Evolutionary conservation across 2,113 vertebrate genomes (phyloP).

Genomic region (Delphinapterus leucas): DNA sequence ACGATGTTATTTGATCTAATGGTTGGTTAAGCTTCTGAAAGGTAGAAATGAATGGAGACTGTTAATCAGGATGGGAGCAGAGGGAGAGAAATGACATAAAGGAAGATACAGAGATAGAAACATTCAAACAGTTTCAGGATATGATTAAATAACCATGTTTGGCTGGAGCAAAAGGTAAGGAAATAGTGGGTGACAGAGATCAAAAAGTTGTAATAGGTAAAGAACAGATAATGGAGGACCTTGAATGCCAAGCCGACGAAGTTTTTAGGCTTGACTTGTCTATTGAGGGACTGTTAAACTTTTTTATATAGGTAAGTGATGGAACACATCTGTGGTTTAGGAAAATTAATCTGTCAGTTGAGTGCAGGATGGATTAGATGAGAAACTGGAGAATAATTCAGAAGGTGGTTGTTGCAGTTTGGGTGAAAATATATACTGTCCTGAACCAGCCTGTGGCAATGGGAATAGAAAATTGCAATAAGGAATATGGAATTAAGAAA

Average conservation of each 20-base stretch:
- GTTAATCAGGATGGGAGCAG: not conserved
- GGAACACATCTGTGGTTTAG: not conserved
- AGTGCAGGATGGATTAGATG: not conserved
- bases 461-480: not conserved
- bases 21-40: not conserved
- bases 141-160: not conserved
- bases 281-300: not conserved
- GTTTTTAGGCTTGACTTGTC: not conserved
- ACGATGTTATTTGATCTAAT: not conserved
- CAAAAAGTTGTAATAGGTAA: not conserved
- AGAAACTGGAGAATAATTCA: slow-evolving; percentile 34
- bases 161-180: not conserved
- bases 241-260: not conserved
- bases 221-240: not conserved
- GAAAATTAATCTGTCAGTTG: not conserved
- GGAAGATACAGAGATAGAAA: not conserved
- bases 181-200: not conserved
- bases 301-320: slow-evolving; percentile 9
- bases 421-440: not conserved
- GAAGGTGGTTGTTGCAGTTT: not conserved
- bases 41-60: not conserved
- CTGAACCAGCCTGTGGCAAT: not conserved
- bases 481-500: not conserved
- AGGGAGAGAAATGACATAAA: not conserved
- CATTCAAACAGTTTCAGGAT: not conserved